Conservation (phyloP, 2,113 vertebrate species). For the Ageneiosus marmoratus region DNA sequence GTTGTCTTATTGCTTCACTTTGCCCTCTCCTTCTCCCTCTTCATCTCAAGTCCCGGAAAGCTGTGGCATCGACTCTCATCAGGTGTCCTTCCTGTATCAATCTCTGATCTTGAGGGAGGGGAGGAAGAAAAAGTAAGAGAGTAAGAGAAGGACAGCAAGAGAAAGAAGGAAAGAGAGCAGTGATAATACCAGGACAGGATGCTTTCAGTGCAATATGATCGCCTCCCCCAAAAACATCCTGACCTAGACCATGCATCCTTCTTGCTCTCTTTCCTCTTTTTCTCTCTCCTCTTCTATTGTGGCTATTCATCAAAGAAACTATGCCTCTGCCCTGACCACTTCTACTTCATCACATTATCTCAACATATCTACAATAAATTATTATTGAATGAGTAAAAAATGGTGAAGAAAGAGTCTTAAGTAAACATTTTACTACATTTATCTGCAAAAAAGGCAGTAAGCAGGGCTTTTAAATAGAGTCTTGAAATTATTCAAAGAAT, state of each 20-base stretch:
- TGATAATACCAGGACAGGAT: constrained; percentile 74
- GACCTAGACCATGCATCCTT: constrained; percentile 64
- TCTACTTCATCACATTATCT: constrained; percentile 5
- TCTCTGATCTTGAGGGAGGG: constrained; percentile 61
- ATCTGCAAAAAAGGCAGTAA: background rate
- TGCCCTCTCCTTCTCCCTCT: constrained; percentile 33
- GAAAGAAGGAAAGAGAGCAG: constrained; percentile 63
- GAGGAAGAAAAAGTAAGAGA: constrained; percentile 61
- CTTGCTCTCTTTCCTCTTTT: constrained; percentile 23
- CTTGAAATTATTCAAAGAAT: background rate
- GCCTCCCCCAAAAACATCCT: constrained; percentile 70
- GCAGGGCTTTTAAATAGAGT: background rate
- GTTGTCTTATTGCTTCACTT: constrained; percentile 15
- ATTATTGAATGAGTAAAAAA: background rate
- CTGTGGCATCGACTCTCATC: constrained; percentile 76
- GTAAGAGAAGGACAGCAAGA: constrained; percentile 57
- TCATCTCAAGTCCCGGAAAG: constrained; percentile 70
- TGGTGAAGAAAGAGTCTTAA: background rate
- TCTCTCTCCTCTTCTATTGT: constrained; percentile 19
- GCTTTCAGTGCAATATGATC: constrained; percentile 74
- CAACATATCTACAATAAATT: constrained; percentile 8
- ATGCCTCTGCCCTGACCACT: background rate
- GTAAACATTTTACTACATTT: background rate
- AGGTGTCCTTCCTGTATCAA: constrained; percentile 81
- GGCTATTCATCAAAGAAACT: constrained; percentile 26